phyloP scores from a whole-genome alignment of 2,113 vertebrate genomes.

The Haemorhous mexicanus region DNA sequence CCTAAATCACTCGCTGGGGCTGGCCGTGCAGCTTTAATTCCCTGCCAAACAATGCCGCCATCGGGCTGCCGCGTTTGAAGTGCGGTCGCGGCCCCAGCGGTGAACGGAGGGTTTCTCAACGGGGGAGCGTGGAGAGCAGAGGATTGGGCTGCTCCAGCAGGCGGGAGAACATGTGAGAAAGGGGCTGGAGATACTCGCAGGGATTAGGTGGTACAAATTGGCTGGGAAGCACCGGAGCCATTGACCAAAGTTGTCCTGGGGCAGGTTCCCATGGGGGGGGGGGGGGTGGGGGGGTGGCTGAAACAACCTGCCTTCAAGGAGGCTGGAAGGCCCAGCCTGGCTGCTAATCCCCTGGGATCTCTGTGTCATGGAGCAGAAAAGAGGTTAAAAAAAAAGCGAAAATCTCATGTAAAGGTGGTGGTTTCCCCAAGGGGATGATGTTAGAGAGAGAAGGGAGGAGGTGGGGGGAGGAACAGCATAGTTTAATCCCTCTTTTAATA shows the following conservation, averaged over 20 bases:
- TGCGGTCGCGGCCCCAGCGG: neutral
- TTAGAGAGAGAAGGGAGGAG: conserved; percentile 19
- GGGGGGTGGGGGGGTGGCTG: neutral
- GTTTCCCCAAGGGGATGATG: conserved; percentile 46
- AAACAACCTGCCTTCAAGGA: conserved; percentile 46
- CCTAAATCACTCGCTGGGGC: conserved; percentile 54
- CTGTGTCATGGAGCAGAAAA: conserved; percentile 49
- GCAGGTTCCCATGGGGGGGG: conserved; percentile 66
- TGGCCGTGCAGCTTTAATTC: conserved; percentile 58
- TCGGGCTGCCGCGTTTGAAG: conserved; percentile 42
- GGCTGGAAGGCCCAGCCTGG: conserved; percentile 46
- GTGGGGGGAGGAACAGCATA: neutral
- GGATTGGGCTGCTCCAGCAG: conserved; percentile 36
- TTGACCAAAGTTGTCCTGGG: conserved; percentile 59
- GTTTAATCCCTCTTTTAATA: conserved; percentile 59
- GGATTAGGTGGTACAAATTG: conserved; percentile 76
- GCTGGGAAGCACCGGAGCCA: conserved; percentile 62
- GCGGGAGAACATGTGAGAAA: conserved; percentile 54
- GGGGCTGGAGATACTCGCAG: conserved; percentile 26
- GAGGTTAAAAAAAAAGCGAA: conserved; percentile 32
- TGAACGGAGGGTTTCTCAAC: conserved; percentile 17
- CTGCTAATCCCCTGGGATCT: conserved; percentile 70
- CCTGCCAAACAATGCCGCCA: conserved; percentile 26
- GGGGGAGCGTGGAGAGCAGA: neutral
- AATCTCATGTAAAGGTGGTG: conserved; percentile 58